phyloP scores from a whole-genome alignment of 2,113 vertebrate genomes.

The Nesoenas mayeri region DNA sequence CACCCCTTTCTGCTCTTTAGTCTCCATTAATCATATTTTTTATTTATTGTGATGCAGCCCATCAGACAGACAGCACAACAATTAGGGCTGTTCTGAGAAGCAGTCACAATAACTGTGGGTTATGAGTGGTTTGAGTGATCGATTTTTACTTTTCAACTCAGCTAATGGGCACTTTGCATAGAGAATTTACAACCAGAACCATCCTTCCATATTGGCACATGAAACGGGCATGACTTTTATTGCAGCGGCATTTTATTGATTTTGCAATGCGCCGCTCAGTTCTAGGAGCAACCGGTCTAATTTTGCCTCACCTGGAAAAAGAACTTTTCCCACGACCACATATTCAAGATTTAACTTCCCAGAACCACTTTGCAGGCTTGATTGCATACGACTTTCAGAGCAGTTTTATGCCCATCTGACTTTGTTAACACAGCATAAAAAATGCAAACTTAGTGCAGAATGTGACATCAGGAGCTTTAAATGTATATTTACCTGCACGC shows the following conservation, averaged over 20 bases:
- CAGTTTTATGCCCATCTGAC: background rate
- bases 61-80: rapidly evolving
- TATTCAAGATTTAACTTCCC: background rate
- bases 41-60: rapidly evolving
- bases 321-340: background rate
- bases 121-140: background rate
- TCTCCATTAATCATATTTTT: background rate
- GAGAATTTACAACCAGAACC: background rate
- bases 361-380: background rate
- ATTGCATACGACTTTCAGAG: rapidly evolving
- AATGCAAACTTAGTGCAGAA: too few species aligned
- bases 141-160: background rate
- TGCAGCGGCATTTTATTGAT: background rate
- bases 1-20: background rate
- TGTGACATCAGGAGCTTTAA: rapidly evolving
- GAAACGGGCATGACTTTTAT: background rate
- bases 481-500: rapidly evolving
- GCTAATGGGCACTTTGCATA: background rate
- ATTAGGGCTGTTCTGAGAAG: background rate
- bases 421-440: background rate
- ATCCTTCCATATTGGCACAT: background rate
- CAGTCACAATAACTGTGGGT: background rate
- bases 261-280: background rate
- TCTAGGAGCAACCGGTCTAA: background rate
- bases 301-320: background rate